Percentiles rank a stretch among this genome's conserved stretches.
These are phyloP conservation scores for Rhinogobius similis DNA, from an alignment of 2,113 vertebrate species.

Conservation along the genomic window DNA sequence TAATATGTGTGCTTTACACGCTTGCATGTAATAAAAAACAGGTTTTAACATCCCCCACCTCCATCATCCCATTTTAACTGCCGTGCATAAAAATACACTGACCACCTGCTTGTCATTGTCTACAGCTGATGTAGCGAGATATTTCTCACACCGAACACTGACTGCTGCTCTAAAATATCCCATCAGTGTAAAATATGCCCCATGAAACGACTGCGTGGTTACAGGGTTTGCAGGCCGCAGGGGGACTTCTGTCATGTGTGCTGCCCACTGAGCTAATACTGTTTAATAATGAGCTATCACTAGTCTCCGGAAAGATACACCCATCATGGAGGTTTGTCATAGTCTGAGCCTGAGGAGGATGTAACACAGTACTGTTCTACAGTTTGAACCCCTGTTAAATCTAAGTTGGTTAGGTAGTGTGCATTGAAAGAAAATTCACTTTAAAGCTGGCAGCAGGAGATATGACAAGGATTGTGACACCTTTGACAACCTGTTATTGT, in stretches of 20 bases:
- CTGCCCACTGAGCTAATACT: background rate
- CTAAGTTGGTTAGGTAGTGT: background rate
- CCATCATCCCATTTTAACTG: background rate
- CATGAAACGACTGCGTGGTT: background rate
- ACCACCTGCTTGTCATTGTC: background rate
- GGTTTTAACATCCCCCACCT: background rate
- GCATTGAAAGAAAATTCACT: background rate
- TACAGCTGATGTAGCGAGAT: background rate
- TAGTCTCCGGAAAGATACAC: conserved; percentile 5
- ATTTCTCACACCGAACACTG: background rate
- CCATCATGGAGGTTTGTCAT: conserved; percentile 26
- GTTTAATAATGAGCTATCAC: conserved; percentile 24
- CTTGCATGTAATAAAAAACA: background rate
- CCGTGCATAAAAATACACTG: background rate
- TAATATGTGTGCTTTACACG: background rate
- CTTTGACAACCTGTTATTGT: no score
- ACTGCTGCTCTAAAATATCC: background rate
- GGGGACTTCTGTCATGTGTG: background rate
- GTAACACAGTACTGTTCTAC: background rate
- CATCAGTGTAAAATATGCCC: conserved; percentile 1
- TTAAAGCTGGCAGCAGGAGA: no score
- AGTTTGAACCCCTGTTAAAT: no score
- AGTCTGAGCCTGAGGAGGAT: background rate
- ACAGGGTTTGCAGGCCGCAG: background rate
- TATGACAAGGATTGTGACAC: no score